Base-by-base conservation (phyloP, 2,888 invertebrate genomes). In the Archaeoteleia sp. region DNA sequence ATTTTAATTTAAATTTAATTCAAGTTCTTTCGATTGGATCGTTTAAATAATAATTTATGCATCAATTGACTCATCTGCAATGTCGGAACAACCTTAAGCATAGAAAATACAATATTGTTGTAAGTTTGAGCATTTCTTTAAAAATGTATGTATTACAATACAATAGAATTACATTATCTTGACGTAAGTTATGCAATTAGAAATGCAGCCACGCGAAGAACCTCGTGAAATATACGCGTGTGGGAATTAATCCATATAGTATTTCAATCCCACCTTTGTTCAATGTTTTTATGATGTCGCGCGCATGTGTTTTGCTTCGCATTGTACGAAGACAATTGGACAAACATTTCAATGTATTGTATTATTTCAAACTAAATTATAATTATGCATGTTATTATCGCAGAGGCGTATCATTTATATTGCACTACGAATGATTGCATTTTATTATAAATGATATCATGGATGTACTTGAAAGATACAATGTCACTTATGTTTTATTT, bases 171-270 rank as follows among this genome's bases (percentile, higher is more conserved):
- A 45, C 60, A 61, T 54, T 66, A 48, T 13, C 34, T 34, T 15
- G 29, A 15, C 8, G 32, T 12, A 20, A 15, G 54, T 67, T 67
- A 55, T 51, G 60, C 51, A 67, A 67, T 61, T 55, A 67, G 57
- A 67, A 61, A 46, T 60, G 66, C 65, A 42, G 34, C 48, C 40
- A 48, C 40, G 58, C 46, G 65, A 66, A 39, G 39, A 58, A 42
- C 13, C 40, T 51, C 20, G 51, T 30, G 45, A 66, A 58, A 48
- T 58, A 66, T 30, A 46, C 34, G 32, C 42, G 40, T 43, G 35
- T 67, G 67, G 57, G 61, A 61, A 57, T 61, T 45, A 51, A 55
- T 57, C 67, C 53, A 67, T 62, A 67, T 62, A 60, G 68, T 49
- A 35, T 40, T 67, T 58, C 54, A 55, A 49, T 63, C 37, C 39